Conservation (phyloP, 2,113 vertebrate species). For the Ictidomys tridecemlineatus region DNA sequence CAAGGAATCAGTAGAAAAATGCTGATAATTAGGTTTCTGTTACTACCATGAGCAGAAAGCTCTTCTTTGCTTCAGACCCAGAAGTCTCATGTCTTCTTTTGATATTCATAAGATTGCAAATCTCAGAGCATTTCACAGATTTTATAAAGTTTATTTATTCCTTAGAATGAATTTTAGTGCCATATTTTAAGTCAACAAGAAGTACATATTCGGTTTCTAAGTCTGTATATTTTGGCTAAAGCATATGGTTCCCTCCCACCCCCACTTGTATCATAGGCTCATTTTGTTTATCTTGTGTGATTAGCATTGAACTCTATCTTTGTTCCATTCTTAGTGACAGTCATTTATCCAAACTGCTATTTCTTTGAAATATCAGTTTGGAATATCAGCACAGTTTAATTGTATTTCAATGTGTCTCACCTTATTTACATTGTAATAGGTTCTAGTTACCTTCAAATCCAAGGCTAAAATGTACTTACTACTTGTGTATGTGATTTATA, state of each 20-base stretch:
- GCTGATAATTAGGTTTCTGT: neutral
- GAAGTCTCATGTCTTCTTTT: neutral
- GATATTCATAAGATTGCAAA: neutral
- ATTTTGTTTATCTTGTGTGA: neutral
- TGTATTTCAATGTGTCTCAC: neutral
- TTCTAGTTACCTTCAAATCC: neutral
- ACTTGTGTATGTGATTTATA: neutral
- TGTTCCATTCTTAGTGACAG: neutral
- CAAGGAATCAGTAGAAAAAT: neutral
- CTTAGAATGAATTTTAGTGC: neutral
- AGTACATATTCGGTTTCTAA: neutral
- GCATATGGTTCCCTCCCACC: neutral
- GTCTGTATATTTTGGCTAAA: neutral
- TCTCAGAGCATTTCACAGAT: neutral
- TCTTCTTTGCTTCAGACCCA: neutral
- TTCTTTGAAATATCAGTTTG: slow-evolving; percentile 18
- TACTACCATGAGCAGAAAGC: neutral
- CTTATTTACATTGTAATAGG: neutral
- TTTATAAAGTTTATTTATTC: neutral
- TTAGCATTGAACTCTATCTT: neutral
- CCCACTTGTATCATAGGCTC: neutral
- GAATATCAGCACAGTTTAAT: neutral
- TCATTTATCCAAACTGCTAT: neutral
- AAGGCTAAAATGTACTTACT: neutral
- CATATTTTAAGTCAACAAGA: neutral